These are phyloP conservation scores for Clarias batrachus DNA, from an alignment of 2,113 vertebrate species.

Conservation along the genomic window DNA sequence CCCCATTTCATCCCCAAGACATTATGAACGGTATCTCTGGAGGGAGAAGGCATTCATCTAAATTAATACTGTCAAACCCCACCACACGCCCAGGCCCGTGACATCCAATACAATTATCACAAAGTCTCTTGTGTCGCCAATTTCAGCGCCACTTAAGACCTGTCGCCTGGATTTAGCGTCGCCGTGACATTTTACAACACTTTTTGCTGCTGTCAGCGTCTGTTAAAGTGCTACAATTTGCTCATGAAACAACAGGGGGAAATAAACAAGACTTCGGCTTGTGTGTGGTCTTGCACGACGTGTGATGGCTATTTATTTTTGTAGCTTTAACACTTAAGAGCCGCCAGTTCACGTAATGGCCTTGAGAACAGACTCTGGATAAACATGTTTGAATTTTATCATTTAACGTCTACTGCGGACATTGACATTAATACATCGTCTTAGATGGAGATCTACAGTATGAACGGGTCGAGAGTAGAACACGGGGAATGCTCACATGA, in stretches of 20 bases:
- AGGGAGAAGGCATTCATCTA: conserved; percentile 47
- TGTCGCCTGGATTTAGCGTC: conserved; percentile 46
- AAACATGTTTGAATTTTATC: conserved; percentile 3
- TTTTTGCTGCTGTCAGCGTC: conserved; percentile 35
- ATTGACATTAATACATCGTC: background rate
- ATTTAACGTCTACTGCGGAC: background rate
- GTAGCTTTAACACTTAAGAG: background rate
- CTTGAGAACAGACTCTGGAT: background rate
- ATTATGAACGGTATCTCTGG: conserved; percentile 40
- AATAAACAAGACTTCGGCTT: conserved; percentile 21
- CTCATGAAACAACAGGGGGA: conserved; percentile 23
- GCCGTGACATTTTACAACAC: conserved; percentile 51
- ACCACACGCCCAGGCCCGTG: conserved; percentile 37
- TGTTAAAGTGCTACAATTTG: conserved; percentile 30
- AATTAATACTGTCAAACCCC: conserved; percentile 54
- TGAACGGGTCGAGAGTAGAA: background rate
- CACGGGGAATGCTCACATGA: background rate
- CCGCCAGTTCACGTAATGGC: background rate
- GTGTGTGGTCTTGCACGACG: conserved; percentile 13
- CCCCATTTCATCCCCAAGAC: conserved; percentile 32
- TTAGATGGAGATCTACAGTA: background rate
- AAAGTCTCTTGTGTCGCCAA: conserved; percentile 39
- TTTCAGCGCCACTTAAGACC: conserved; percentile 46
- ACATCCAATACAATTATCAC: conserved; percentile 51
- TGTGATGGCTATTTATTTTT: conserved; percentile 25